Percentiles rank a stretch among this genome's conserved stretches.
Evolutionary conservation across 2,888 invertebrate species (phyloP).

Genomic region (Eristalis tenax): DNA sequence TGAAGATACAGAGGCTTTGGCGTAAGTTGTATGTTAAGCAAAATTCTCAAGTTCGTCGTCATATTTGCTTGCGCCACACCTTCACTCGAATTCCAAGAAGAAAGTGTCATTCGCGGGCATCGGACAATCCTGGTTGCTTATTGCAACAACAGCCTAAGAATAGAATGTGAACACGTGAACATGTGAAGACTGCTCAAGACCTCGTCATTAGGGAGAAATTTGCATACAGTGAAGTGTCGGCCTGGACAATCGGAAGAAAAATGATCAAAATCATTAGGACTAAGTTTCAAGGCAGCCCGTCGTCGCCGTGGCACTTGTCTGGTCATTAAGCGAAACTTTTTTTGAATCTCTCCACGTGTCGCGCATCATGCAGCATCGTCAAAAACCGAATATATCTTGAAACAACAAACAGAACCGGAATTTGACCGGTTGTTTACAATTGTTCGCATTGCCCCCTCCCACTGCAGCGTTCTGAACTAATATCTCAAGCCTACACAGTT

Average conservation of each 20-base stretch:
- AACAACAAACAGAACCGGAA: constrained; percentile 24
- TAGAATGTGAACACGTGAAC: neutral
- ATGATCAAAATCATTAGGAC: neutral
- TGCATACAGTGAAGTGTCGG: neutral
- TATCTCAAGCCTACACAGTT: neutral
- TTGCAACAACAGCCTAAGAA: neutral
- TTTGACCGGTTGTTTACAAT: constrained; percentile 25
- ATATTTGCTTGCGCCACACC: too few relatives aligned
- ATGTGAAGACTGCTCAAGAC: neutral
- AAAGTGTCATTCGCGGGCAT: too few relatives aligned
- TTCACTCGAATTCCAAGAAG: too few relatives aligned
- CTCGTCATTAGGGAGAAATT: neutral
- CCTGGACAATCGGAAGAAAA: neutral
- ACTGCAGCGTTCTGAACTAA: neutral
- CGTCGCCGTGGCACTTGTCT: neutral
- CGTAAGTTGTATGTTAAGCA: too few relatives aligned
- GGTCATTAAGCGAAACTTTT: neutral
- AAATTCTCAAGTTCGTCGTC: too few relatives aligned
- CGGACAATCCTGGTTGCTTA: too few relatives aligned
- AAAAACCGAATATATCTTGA: neutral
- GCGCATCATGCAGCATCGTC: neutral
- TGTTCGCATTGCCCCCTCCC: neutral
- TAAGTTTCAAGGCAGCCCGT: neutral
- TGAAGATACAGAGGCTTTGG: too few relatives aligned
- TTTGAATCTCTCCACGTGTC: neutral